phyloP scores from a whole-genome alignment of 2,888 invertebrate species.

The Cosmia pyralina region DNA sequence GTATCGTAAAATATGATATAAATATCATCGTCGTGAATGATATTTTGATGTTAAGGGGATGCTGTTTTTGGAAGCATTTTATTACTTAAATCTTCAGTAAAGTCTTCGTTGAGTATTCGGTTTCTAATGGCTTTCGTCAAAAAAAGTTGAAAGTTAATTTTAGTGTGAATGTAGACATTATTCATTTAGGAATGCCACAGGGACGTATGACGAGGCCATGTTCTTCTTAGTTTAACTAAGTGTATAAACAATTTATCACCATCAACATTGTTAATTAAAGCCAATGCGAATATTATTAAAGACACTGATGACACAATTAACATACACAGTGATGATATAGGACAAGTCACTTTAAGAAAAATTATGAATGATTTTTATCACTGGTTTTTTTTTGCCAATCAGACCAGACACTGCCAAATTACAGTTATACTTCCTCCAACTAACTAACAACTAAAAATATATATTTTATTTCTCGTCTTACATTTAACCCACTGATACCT shows the following conservation, averaged over 20 bases:
- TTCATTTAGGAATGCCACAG: constrained; percentile 30
- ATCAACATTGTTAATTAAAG: constrained; percentile 36
- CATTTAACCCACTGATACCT: constrained; percentile 36
- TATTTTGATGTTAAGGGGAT: constrained; percentile 62
- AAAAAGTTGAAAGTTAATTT: not conserved
- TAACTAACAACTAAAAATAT: not conserved
- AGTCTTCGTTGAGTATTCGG: constrained; percentile 9
- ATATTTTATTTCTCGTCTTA: not conserved
- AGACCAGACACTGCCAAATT: not conserved
- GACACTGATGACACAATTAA: constrained; percentile 11
- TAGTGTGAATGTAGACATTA: not conserved
- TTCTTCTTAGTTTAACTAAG: constrained; percentile 29
- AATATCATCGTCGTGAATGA: constrained; percentile 63
- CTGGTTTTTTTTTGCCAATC: not conserved
- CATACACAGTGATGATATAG: not conserved
- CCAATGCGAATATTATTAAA: constrained; percentile 31
- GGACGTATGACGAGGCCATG: constrained; percentile 17
- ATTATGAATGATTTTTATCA: not conserved
- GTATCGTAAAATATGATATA: constrained; percentile 71
- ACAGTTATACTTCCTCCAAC: not conserved
- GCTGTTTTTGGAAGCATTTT: constrained; percentile 37
- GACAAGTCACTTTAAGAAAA: not conserved
- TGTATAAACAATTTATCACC: constrained; percentile 33
- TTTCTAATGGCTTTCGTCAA: constrained; percentile 21
- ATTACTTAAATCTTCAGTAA: constrained; percentile 41